Evolutionary conservation across 2,888 invertebrate species (phyloP), one percentile per base, ranked within the genome.

Genomic region (Drosophila falleni): DNA sequence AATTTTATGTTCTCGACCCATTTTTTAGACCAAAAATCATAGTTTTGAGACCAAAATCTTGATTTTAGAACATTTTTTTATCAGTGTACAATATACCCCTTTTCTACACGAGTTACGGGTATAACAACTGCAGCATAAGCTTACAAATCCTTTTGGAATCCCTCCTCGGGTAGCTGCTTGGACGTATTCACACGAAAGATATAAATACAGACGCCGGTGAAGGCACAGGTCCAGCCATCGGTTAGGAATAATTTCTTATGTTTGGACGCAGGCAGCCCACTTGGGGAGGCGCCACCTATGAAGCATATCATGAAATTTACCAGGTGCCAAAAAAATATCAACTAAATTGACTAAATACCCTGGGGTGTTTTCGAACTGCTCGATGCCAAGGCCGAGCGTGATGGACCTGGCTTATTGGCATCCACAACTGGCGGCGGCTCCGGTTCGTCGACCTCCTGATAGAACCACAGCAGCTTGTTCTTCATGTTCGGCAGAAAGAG

Each of bases 151-250:
- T 97, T 97, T 91, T 97, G 97, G 88, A 97, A 97, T n/a, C 97
- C 97, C 93, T 98, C 97, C 91, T 97, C 97, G 0, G 97, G 97
- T 78, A 98, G 92, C 91, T 97, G 97, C 89, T 97, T 97, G 74
- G 95, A 95, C 42, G 95, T 96, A 90, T 95, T 97, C 50, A 97
- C 96, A 78, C 97, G 94, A 90, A 97, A 96, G 94, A 97, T 97
- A 89, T 97, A 97, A 78, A 97, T 95, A 85, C 97, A 97, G 63
- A 96, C 94, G 35, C 97, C 97, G 0, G 96, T 96, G 63, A 97
- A 95, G 15, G 96, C 94, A 44, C 95, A 95, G 77, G 96, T 95
- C 95, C 97, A 96, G 0, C 97, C 97, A 84, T 97, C 97, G 0
- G 97, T 97, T 5, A 97, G 93, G 87, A 97, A 97, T 29, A 97